A percentile compares a stretch with the other conserved stretches of the same genome.
Conservation (phyloP, 2,113 vertebrate genomes). For the Eidolon helvum region DNA sequence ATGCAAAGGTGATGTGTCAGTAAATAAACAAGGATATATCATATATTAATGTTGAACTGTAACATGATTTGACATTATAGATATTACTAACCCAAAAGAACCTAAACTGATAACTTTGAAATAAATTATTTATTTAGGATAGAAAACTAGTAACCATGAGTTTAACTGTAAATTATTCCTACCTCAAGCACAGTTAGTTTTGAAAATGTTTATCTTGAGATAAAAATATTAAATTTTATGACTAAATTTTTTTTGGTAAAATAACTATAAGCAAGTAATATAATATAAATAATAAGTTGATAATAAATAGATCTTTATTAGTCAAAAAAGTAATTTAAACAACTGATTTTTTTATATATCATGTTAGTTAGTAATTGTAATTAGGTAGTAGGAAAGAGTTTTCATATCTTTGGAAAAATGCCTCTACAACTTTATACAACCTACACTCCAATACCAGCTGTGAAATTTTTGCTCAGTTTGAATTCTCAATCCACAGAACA, state of each 20-base stretch:
- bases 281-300: not conserved
- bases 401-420: constrained; percentile 15
- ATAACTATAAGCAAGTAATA: not conserved
- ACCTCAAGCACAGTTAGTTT: not conserved
- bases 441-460: constrained; percentile 51
- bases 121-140: not conserved
- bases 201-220: not conserved
- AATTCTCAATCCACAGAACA: constrained; percentile 48
- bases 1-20: too few relatives aligned
- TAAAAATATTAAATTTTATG: not conserved
- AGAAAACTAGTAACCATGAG: not conserved
- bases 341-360: not conserved
- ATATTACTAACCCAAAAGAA: not conserved
- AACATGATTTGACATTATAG: not conserved
- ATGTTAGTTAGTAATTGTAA: not conserved
- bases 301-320: not conserved
- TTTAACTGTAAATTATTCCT: not conserved
- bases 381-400: not conserved
- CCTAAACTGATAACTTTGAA: not conserved
- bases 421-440: constrained; percentile 34
- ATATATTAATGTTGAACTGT: not conserved
- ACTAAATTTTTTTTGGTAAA: not conserved
- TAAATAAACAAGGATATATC: not conserved
- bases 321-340: not conserved
- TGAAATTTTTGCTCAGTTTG: constrained; percentile 64